These are phyloP conservation scores for Glandiceps talaboti DNA, from an alignment of 53 echinoderm and acorn worm species.

Conservation along the genomic window DNA sequence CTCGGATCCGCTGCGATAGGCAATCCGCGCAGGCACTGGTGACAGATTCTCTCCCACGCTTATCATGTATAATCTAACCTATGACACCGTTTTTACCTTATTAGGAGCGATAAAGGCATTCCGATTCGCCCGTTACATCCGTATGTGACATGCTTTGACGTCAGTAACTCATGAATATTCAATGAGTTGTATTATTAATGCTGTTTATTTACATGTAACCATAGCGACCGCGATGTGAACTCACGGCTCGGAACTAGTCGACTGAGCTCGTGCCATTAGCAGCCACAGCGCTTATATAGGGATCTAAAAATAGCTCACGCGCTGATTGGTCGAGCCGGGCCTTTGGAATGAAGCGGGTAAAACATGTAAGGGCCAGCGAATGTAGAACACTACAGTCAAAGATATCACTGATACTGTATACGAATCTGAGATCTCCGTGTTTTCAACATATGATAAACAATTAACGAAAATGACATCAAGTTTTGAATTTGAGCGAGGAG, in stretches of 20 bases:
- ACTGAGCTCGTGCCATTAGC: slow-evolving; percentile 13
- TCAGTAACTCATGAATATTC: neutral
- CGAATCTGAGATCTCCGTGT: no score
- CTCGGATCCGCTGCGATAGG: neutral
- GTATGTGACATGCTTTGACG: neutral
- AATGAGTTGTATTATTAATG: neutral
- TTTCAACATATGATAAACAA: no score
- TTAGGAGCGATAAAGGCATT: neutral
- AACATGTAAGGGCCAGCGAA: no score
- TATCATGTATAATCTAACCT: neutral
- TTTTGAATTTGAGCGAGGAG: no score
- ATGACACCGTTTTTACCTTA: neutral
- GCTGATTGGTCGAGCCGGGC: slow-evolving; percentile 27
- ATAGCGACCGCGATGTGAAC: slow-evolving; percentile 14
- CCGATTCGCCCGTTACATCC: neutral
- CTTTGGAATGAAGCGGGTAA: neutral
- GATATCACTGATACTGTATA: no score
- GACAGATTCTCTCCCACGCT: neutral
- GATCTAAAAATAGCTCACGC: slow-evolving; percentile 24
- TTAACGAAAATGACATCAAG: no score
- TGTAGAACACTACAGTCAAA: no score
- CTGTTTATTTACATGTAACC: neutral
- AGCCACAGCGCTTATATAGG: slow-evolving; percentile 23
- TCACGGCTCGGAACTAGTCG: neutral
- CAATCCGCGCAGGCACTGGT: neutral